These are phyloP conservation scores for Sinella curviseta DNA, from an alignment of 1,140 invertebrate species.

Conservation along the genomic window DNA sequence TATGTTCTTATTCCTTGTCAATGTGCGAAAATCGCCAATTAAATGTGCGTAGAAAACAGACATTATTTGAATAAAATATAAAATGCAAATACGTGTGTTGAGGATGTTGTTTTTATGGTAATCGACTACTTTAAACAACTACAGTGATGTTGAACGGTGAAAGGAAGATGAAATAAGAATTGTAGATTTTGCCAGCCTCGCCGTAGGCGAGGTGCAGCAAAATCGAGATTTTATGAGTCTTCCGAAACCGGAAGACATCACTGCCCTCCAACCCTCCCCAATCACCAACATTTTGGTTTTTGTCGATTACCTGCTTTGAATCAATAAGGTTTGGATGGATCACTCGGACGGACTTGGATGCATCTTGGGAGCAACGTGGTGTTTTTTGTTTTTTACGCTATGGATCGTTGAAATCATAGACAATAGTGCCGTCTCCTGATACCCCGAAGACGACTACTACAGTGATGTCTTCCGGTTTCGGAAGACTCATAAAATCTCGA, in stretches of 20 bases:
- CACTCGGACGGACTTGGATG: neutral
- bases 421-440: neutral
- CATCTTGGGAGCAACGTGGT: neutral
- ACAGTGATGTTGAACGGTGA: neutral
- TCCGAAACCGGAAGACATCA: too few species aligned
- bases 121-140: too few species aligned
- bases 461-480: too few species aligned
- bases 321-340: neutral
- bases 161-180: neutral
- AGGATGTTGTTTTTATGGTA: too few species aligned
- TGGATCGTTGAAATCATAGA: neutral
- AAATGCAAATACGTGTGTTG: too few species aligned
- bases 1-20: too few species aligned
- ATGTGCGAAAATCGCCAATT: too few species aligned
- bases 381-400: neutral
- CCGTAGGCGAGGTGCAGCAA: neutral
- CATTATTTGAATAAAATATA: too few species aligned
- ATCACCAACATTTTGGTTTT: neutral
- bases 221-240: conserved; percentile 13
- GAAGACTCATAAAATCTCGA: too few species aligned
- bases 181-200: conserved; percentile 11
- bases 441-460: too few species aligned
- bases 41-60: too few species aligned
- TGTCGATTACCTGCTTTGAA: neutral
- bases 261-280: conserved; percentile 10